A percentile compares a stretch with the other conserved stretches of the same genome.
These are phyloP conservation scores for Urocynchramus pylzowi DNA, from an alignment of 2,113 vertebrate genomes.

Conservation along the genomic window DNA sequence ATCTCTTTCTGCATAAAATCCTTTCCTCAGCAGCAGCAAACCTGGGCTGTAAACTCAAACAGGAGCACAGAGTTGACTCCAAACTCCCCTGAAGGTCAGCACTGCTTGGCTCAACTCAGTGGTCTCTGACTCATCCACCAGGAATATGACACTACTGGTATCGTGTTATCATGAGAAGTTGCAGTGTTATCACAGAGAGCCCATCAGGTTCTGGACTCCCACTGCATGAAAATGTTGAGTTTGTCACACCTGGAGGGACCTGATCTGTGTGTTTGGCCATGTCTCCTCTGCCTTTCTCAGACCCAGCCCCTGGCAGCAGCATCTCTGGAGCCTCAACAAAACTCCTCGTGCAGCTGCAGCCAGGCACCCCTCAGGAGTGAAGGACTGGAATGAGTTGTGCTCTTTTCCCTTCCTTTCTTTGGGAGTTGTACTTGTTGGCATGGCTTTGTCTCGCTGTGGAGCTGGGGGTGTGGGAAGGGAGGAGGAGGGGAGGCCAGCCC, in stretches of 20 bases:
- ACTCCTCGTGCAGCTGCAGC: not conserved
- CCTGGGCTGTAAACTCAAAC: not conserved
- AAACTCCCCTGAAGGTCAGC: not conserved
- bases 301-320: not conserved
- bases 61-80: not conserved
- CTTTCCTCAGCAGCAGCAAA: not conserved
- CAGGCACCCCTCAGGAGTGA: not conserved
- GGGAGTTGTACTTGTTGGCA: not conserved
- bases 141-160: not conserved
- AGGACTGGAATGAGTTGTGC: not conserved
- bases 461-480: slow-evolving; percentile 15
- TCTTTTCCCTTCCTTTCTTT: not conserved
- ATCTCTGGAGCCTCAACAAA: not conserved
- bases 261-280: not conserved
- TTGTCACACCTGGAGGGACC: not conserved
- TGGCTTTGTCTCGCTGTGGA: not conserved
- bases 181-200: not conserved
- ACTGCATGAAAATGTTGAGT: not conserved
- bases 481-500: not conserved
- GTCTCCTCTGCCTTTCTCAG: not conserved
- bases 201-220: not conserved
- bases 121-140: not conserved
- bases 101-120: not conserved
- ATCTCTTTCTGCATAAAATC: not conserved
- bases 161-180: not conserved